Evolutionary conservation across 1,140 invertebrate species (phyloP).

Genomic region (Diuraphis noxia): DNA sequence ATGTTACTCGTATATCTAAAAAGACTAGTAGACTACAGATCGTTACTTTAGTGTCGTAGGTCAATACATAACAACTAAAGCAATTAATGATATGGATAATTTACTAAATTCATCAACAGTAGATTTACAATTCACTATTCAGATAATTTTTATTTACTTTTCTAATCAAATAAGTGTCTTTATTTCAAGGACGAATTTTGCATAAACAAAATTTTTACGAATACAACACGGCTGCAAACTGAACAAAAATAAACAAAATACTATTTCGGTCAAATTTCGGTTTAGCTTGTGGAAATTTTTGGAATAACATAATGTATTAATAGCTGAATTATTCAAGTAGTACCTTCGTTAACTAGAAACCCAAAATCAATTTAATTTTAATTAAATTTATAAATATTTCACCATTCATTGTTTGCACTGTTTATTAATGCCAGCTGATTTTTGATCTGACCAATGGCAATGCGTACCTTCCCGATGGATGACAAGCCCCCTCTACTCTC

Average conservation of each 20-base stretch:
- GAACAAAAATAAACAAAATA: neutral
- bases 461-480: conserved; percentile 45
- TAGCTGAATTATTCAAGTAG: neutral
- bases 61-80: neutral
- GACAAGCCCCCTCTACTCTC: conserved; percentile 46
- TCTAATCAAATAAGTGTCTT: conserved; percentile 2
- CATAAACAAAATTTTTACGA: conserved; percentile 39
- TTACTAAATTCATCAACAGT: neutral
- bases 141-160: conserved; percentile 11
- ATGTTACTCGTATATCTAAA: too few relatives aligned
- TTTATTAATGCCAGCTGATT: conserved; percentile 35
- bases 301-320: neutral
- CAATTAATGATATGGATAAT: neutral
- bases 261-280: neutral
- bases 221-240: conserved; percentile 18
- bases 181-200: conserved; percentile 48
- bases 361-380: neutral
- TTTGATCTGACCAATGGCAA: neutral
- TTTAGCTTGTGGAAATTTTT: neutral
- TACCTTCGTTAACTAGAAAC: neutral
- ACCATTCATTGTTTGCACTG: conserved; percentile 34
- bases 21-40: neutral
- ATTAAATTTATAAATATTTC: neutral
- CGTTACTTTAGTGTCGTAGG: neutral
- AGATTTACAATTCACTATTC: neutral